phyloP scores from a whole-genome alignment of 1,140 invertebrate genomes.

The Dinothrombium tinctorium region DNA sequence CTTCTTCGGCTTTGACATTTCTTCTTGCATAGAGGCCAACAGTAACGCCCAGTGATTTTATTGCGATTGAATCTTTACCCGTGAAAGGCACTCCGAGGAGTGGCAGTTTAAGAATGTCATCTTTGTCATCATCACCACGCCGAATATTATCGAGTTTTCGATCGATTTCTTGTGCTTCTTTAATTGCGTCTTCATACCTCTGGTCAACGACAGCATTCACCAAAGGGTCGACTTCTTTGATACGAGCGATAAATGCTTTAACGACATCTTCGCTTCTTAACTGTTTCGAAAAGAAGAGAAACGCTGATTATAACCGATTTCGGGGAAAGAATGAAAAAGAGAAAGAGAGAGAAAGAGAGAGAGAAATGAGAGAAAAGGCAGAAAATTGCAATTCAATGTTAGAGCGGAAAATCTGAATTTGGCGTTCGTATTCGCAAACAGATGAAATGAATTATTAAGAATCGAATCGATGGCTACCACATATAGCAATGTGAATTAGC shows the following conservation, averaged over 20 bases:
- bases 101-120: constrained; percentile 24
- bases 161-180: constrained; percentile 45
- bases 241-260: constrained; percentile 32
- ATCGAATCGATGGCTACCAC: background rate
- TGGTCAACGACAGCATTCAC: constrained; percentile 56
- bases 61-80: constrained; percentile 12
- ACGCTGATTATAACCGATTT: too few relatives aligned
- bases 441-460: too few relatives aligned
- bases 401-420: too few relatives aligned
- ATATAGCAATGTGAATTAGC: background rate
- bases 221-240: constrained; percentile 48
- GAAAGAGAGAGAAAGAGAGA: background rate
- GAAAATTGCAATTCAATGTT: too few relatives aligned
- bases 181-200: constrained; percentile 43
- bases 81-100: constrained; percentile 13
- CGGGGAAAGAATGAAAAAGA: background rate
- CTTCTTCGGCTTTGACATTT: constrained; percentile 31
- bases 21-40: constrained; percentile 12
- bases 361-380: background rate
- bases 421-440: too few relatives aligned
- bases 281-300: constrained; percentile 9
- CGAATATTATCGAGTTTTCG: constrained; percentile 26
- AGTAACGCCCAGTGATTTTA: constrained; percentile 10
- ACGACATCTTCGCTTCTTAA: constrained; percentile 25
- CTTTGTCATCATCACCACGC: background rate